Evolutionary conservation across 2,797 vertebrate genomes (phyloP), one percentile per base, ranked within the genome.

Genomic region (Adrianichthys oophorus): DNA sequence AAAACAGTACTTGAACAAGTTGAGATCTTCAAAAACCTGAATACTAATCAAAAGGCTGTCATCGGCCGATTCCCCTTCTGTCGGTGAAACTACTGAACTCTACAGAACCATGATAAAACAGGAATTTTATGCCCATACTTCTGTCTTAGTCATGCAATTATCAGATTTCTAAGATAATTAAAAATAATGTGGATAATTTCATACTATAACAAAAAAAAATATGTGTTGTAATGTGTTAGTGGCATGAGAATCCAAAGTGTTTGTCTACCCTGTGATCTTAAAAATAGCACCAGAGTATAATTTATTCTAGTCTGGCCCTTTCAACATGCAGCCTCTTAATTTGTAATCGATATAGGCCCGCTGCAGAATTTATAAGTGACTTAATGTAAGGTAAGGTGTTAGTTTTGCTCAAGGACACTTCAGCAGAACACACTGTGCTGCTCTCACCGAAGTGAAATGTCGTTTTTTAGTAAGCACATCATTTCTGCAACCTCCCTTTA

Each of bases 1-100:
- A 84, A 83, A 85, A 70, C 61, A 71, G 69, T 57, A 62, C 72
- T 82, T 70, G 81, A 74, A 78, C 62, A 74, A 77, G 64, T 77
- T 24, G 24, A 76, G 66, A 14, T 41, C 59, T 74, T 75, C 59
- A 65, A 71, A 75, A 73, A 75, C 47, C 14, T 56, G 43, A 62
- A 51, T 42, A 18, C 37, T 71, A 62, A 74, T 62, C n/a, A 76
- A 73, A 65, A 81, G 32, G 50, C 64, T 80, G 70, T 72, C 76
- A 72, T 58, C 68, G 60, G 72, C 67, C 72, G 42, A 54, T 73
- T 54, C 53, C 61, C 48, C 48, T 62, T 66, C 49, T 76, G 66
- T 85, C 75, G 72, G 48, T 57, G 19, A 67, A 66, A 68, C 44
- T 18, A 62, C 45, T 66, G 45, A 70, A 73, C 57, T 75, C 65